A percentile compares a stretch with the other conserved stretches of the same genome.
phyloP scores from a whole-genome alignment of 2,888 invertebrate genomes.

The Chymomyza procnemis region DNA sequence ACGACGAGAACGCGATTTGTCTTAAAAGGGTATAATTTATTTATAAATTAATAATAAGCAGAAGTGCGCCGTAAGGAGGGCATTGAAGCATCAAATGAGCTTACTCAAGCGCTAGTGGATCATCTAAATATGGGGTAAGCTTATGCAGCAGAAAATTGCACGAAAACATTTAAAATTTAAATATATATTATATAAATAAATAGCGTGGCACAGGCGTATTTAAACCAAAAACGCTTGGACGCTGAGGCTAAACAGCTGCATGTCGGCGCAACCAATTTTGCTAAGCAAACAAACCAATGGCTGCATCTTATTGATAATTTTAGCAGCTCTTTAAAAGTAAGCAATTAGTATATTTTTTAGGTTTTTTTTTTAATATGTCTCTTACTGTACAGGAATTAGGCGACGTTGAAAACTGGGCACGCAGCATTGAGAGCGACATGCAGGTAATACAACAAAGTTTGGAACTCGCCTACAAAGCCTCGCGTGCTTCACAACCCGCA shows the following conservation, averaged over 20 bases:
- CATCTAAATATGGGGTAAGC: conserved; percentile 97
- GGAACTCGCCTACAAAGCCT: conserved; percentile 93
- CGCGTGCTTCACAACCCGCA: conserved; percentile 77
- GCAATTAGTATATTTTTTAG: no score
- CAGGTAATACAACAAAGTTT: conserved; percentile 93
- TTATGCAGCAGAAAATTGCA: background rate
- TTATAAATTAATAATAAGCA: conserved; percentile 78
- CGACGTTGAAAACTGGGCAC: conserved; percentile 99
- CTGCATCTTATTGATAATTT: conserved; percentile 93
- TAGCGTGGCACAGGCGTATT: conserved; percentile 96
- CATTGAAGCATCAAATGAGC: conserved; percentile 92
- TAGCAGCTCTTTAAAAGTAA: conserved; percentile 87
- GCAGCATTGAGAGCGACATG: conserved; percentile 97
- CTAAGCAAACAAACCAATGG: conserved; percentile 98
- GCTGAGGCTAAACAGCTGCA: conserved; percentile 98
- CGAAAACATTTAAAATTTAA: background rate
- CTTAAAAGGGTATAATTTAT: no score
- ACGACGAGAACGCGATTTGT: conserved; percentile 42
- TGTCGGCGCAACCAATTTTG: conserved; percentile 94
- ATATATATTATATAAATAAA: background rate
- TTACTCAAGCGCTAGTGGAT: conserved; percentile 96
- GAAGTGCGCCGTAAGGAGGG: conserved; percentile 96
- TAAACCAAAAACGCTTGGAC: conserved; percentile 98
- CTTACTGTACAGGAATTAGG: conserved; percentile 86
- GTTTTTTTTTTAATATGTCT: no score